Base-by-base conservation (phyloP, 1,140 invertebrate species). In the Pogonomyrmex barbatus region DNA sequence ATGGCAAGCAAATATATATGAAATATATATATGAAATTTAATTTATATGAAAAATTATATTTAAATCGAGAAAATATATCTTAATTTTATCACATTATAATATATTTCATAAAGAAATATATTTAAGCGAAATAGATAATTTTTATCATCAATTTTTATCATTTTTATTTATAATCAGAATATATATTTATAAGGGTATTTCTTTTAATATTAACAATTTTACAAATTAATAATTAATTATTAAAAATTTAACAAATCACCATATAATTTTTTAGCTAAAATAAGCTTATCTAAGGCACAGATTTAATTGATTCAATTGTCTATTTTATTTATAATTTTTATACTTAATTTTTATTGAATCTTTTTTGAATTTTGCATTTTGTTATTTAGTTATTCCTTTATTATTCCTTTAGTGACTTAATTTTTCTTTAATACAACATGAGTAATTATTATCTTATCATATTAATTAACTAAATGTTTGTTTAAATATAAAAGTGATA, bases 351-450 rank as follows among this genome's bases (percentile, higher is more conserved):
- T 50, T 50, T 70, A 4, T 12, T 68, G 17, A 4, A 39, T 42
- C 24, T 24, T 24, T 24, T 24, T 24, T 24, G 24, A 24, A 24
- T 47, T 9, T 68, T 68, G 24, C 6, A 5, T 24, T 75, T 39
- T 56, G 14, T 12, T 2, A 67, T 62, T 76, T 81, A 33, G 42
- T 58, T 63, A 50, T 47, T n/a, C n/a, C n/a, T n/a, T n/a, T 24
- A 12, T 33, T n/a, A n/a, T 63, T 3, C 54, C 68, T 87, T 87
- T 6, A 63, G 60, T 75, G 76, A 85, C 73, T 24, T 24, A 24
- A 24, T 24, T 33, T 58, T 71, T 39, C 45, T 71, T 36, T 39
- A 65, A 65, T 5, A 36, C 33, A 75, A 75, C 14, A 36, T 30
- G 58, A 75, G 36, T 30, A 42, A 1, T 45, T 39, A 56, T 30